These are phyloP conservation scores for Miltochrista miniata DNA, from an alignment of 2,888 invertebrate genomes.

Conservation along the genomic window DNA sequence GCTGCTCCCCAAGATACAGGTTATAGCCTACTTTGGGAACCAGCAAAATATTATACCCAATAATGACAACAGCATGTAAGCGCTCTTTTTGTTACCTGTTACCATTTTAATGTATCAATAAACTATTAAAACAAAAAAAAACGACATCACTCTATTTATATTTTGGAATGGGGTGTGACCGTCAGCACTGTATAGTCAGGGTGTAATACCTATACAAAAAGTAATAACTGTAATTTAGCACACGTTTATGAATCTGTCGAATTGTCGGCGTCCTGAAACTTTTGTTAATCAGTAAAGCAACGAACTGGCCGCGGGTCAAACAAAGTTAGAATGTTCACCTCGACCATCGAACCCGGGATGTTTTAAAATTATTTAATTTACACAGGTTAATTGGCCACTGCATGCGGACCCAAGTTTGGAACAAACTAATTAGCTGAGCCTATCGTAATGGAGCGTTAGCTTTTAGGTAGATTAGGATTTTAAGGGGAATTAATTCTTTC, in stretches of 20 bases:
- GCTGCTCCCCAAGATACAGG: too few relatives aligned
- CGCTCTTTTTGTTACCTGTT: too few relatives aligned
- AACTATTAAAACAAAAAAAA: too few relatives aligned
- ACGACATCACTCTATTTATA: too few relatives aligned
- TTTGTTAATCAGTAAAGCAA: constrained; percentile 71
- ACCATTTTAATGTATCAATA: too few relatives aligned
- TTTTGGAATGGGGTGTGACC: constrained; percentile 24
- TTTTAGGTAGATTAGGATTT: neutral
- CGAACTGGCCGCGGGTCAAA: constrained; percentile 49
- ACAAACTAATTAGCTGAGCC: constrained; percentile 26
- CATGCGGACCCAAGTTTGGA: constrained; percentile 32
- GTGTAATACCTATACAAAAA: too few relatives aligned
- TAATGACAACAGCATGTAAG: too few relatives aligned
- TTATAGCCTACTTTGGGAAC: too few relatives aligned
- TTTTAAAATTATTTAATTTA: constrained; percentile 71
- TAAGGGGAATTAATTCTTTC: too few relatives aligned
- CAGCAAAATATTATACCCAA: too few relatives aligned
- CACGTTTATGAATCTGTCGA: constrained; percentile 58
- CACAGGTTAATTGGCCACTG: constrained; percentile 61
- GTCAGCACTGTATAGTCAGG: constrained; percentile 3
- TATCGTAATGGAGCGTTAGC: constrained; percentile 10
- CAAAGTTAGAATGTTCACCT: constrained; percentile 62
- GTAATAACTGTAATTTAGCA: constrained; percentile 54
- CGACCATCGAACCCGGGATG: constrained; percentile 53
- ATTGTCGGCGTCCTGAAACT: constrained; percentile 57